Base-by-base conservation (phyloP, 2,888 invertebrate genomes). In the Perithous albicinctus region DNA sequence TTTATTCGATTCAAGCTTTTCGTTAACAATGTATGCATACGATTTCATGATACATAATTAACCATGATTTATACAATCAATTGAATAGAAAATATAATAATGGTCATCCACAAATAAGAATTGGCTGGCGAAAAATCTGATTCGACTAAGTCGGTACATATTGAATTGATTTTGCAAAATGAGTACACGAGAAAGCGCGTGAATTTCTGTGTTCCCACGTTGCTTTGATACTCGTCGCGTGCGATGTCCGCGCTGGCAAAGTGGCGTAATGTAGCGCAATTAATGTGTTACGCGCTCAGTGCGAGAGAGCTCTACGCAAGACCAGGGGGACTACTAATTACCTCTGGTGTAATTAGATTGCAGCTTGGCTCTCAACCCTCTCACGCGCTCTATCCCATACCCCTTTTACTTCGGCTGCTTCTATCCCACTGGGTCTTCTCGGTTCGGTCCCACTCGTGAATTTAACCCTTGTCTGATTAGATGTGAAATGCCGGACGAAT, bases 321-420 rank as follows among this genome's bases (percentile, higher is more conserved):
- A 54, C 74, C 43, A 23, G 59, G 66, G 74, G 56, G 73, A 48
- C 69, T 77, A 76, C 81, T 85, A 85, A 83, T 85, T 83, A 83
- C 84, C 72, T 51, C 38, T 35, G 74, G 78, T 82, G 80, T 84
- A 80, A 81, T 83, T 79, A 81, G 59, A 81, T 79, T 63, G 75
- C 79, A 64, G 63, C 66, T 72, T 66, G 74, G 69, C 23, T 59
- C 63, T 23, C 38, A 41, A 32, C 23, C 41, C 38, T 63, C 63
- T 63, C 38, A 38, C 63, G 61, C 20, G 61, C 20, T 63, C 73
- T 46, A 38, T 61, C 51, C 63, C 56, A 41, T 29, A 41, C 20
- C 23, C 59, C 59, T 46, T 63, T 74, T 74, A 29, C 56, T 35
- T 63, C 64, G 38, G 7, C 43, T 56, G 51, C 43, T 48, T 38